Base-by-base conservation (phyloP, 2,113 vertebrate species). In the Plecotus auritus region DNA sequence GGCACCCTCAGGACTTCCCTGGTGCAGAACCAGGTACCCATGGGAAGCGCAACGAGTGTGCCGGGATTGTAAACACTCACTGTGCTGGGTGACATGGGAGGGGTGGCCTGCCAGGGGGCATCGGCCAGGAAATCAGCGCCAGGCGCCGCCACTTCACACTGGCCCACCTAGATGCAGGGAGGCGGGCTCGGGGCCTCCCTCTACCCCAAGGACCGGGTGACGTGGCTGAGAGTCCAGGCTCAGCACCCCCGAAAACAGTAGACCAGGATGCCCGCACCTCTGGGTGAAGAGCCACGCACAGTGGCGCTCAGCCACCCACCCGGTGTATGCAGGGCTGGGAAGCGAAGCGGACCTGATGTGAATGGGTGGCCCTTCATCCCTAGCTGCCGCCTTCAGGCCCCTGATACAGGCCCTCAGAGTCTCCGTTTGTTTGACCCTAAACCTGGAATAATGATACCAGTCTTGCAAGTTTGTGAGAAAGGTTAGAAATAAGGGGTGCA, bases 291-390 rank as follows among this genome's bases (percentile, higher is more conserved):
- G 49, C 16, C 30, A 7, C 30, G 4, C 2, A 40, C 8, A 16
- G 20, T 5, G 56, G 67, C 37, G 23, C 22, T 10, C 45, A 22
- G 2, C 5, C 23, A 8, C 28, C 10, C 5, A 18, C 28, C 7
- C 26, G n/a, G 6, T 0, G 8, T 32, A 22, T 9, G 1, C 16
- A 2, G 1, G 5, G 11, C 45, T 69, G 26, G 9, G 22, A 59
- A n/a, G 42, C 69, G 4, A 56, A 61, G 67, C 5, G 2, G 13
- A 59, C 23, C 9, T 4, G 0, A 13, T 9, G 9, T 9, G 9
- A 35, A 30, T 1, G 5, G 47, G 64, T 8, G 9, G 18, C 3
- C 35, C 47, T 8, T 35, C 11, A 22, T 11, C 37, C 22, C 64
- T 20, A 56, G 26, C 12, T 56, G 42, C 20, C 10, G 4, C 17